Conservation (phyloP, 2,113 vertebrate genomes). For the Ammodytes marinus region DNA sequence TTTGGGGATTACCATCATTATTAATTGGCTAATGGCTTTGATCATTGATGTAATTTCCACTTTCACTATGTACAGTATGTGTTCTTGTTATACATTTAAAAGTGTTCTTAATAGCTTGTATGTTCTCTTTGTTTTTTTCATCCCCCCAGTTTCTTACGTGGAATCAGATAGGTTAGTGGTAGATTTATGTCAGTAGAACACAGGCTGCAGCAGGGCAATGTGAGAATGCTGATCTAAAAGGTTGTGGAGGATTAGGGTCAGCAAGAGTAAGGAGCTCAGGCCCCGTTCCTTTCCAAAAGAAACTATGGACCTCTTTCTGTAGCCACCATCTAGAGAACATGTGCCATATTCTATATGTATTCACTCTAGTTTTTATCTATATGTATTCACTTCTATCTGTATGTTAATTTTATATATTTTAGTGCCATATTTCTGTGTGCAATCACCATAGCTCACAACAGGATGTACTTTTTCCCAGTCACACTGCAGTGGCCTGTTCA, state of each 20-base stretch:
- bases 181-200: constrained; percentile 67
- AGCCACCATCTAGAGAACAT: constrained; percentile 15
- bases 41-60: constrained; percentile 42
- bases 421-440: background rate
- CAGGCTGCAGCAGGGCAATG: constrained; percentile 53
- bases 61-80: background rate
- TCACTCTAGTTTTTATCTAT: background rate
- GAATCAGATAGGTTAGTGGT: constrained; percentile 42
- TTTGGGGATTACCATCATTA: constrained; percentile 70
- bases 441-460: constrained; percentile 9
- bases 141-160: constrained; percentile 3
- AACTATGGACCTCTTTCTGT: constrained; percentile 34
- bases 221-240: constrained; percentile 76
- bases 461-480: constrained; percentile 21
- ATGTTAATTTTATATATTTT: background rate
- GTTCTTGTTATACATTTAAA: background rate
- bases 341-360: background rate
- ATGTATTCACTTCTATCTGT: background rate
- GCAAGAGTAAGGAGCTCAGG: constrained; percentile 74
- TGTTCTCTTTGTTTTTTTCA: constrained; percentile 10
- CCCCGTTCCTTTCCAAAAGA: constrained; percentile 37
- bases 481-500: constrained; percentile 34
- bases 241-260: constrained; percentile 80
- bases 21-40: constrained; percentile 64
- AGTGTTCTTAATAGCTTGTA: background rate